A percentile compares a stretch with the other conserved stretches of the same genome.
These are phyloP conservation scores for Heterodera carotae DNA, from an alignment of 1,140 invertebrate genomes.

Conservation along the genomic window DNA sequence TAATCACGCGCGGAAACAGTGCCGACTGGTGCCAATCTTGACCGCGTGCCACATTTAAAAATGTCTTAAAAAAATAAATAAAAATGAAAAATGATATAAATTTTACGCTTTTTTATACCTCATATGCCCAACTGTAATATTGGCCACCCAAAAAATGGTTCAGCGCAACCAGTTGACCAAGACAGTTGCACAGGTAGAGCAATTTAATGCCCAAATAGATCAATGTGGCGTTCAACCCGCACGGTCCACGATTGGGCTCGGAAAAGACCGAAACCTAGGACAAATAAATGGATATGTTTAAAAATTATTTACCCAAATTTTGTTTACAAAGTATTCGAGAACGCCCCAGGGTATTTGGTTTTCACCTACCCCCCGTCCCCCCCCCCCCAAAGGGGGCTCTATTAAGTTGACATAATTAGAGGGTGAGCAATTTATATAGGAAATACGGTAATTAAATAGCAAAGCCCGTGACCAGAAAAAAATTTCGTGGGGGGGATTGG, in stretches of 20 bases:
- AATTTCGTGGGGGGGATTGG: too few relatives aligned
- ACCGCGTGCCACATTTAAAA: conserved; percentile 39
- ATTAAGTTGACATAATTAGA: too few relatives aligned
- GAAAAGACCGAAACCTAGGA: conserved; percentile 17
- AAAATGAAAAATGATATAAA: too few relatives aligned
- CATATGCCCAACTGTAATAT: conserved; percentile 68
- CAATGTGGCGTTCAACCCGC: conserved; percentile 57
- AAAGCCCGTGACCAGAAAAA: too few relatives aligned
- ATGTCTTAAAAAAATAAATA: conserved; percentile 25
- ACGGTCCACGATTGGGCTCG: conserved; percentile 22
- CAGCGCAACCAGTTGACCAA: conserved; percentile 68
- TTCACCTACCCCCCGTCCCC: too few relatives aligned
- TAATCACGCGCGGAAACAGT: conserved; percentile 54
- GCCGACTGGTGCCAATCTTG: conserved; percentile 54
- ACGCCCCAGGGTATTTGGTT: too few relatives aligned
- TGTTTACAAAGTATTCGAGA: too few relatives aligned
- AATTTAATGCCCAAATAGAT: conserved; percentile 69
- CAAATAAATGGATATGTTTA: conserved; percentile 4
- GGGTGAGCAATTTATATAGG: too few relatives aligned
- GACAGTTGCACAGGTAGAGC: conserved; percentile 67
- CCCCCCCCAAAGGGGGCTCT: too few relatives aligned
- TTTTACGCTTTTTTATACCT: conserved; percentile 35
- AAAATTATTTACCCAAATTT: too few relatives aligned
- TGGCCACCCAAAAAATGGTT: conserved; percentile 68
- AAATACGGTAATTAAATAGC: too few relatives aligned